Conservation (phyloP, 2,888 invertebrate species). For the Proisotoma minuta region DNA sequence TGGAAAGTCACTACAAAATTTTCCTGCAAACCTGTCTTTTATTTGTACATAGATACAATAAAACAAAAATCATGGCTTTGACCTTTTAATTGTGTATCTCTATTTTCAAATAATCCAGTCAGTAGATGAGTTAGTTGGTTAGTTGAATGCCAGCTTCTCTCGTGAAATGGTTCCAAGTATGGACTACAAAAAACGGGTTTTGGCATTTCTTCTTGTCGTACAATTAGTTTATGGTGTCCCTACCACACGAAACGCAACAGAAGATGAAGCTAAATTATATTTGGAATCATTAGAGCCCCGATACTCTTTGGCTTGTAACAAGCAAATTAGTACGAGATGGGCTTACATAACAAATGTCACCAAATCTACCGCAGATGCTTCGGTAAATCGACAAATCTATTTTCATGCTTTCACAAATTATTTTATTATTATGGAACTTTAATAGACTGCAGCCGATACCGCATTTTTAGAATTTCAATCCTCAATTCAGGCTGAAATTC, state of each 20-base stretch:
- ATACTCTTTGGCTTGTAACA: constrained; percentile 35
- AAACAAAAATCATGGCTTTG: constrained; percentile 4
- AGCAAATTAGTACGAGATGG: constrained; percentile 39
- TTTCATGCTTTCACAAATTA: too few relatives aligned
- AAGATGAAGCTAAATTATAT: constrained; percentile 29
- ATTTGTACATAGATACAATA: too few relatives aligned
- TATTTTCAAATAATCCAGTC: background rate
- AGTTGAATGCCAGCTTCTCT: too few relatives aligned
- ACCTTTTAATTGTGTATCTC: background rate
- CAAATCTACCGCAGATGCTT: constrained; percentile 35
- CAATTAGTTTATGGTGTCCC: background rate
- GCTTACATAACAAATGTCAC: constrained; percentile 44
- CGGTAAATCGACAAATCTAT: constrained; percentile 43
- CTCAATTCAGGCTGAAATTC: constrained; percentile 37
- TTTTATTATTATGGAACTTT: too few relatives aligned
- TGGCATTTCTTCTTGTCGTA: too few relatives aligned
- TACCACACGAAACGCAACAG: constrained; percentile 13
- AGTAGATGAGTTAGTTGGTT: background rate
- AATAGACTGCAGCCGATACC: constrained; percentile 35
- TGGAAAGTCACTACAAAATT: too few relatives aligned
- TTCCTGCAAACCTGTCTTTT: too few relatives aligned
- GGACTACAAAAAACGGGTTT: background rate
- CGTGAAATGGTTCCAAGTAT: background rate
- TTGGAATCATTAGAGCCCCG: constrained; percentile 23
- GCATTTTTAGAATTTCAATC: constrained; percentile 35